Percentiles rank a stretch among this genome's conserved stretches.
Conservation (phyloP, 1,140 invertebrate species). For the Frieseomelitta varia region DNA sequence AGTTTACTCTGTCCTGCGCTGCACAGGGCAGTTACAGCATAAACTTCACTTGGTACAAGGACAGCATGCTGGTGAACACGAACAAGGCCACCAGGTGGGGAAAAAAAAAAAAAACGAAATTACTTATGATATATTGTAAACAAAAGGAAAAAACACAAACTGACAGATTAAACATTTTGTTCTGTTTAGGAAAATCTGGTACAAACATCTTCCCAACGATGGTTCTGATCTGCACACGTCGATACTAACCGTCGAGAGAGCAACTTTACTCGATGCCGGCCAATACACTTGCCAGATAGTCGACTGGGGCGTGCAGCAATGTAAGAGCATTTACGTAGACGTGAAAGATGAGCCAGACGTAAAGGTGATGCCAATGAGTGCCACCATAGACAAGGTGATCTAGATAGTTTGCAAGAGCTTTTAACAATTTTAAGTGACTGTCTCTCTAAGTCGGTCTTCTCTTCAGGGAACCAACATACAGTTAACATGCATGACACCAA, state of each 20-base stretch:
- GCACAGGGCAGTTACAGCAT: constrained; percentile 89
- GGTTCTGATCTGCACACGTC: constrained; percentile 87
- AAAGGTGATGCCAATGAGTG: constrained; percentile 87
- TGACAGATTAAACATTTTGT: background rate
- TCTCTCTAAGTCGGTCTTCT: background rate
- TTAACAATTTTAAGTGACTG: no score
- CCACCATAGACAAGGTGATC: constrained; percentile 87
- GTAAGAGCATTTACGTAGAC: constrained; percentile 86
- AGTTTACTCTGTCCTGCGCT: constrained; percentile 89
- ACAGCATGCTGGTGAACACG: constrained; percentile 88
- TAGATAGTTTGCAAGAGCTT: background rate
- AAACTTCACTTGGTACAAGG: constrained; percentile 91
- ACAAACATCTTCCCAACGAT: constrained; percentile 82
- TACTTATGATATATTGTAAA: background rate
- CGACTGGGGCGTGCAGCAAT: constrained; percentile 89
- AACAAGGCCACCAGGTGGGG: constrained; percentile 87
- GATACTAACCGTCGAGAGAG: constrained; percentile 86
- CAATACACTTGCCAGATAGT: constrained; percentile 88
- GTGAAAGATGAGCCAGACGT: constrained; percentile 87
- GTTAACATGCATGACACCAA: constrained; percentile 78
- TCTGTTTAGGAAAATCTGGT: constrained; percentile 78
- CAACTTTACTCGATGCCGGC: constrained; percentile 86
- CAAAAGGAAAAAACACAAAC: background rate
- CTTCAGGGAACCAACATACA: constrained; percentile 75
- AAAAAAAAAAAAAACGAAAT: background rate